phyloP scores from a whole-genome alignment of 2,797 vertebrate genomes.

The Miichthys miiuy region DNA sequence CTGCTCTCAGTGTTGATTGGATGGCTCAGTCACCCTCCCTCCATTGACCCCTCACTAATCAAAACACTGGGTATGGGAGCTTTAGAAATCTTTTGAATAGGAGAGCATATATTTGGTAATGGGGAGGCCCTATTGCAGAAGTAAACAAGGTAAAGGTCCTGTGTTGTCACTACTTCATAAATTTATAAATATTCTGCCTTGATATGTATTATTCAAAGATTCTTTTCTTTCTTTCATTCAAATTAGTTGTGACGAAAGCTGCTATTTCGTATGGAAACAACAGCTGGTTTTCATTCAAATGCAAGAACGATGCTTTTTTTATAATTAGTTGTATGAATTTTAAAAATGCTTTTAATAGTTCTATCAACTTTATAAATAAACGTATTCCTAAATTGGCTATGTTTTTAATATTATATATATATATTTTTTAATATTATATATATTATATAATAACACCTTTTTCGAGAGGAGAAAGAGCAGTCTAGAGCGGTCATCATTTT shows the following conservation, averaged over 20 bases:
- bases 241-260: not conserved
- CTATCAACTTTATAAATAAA: not conserved
- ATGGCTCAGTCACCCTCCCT: conserved; percentile 53
- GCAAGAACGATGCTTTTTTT: not conserved
- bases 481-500: not conserved
- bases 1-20: conserved; percentile 77
- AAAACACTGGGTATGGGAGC: conserved; percentile 51
- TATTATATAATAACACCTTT: too few species aligned
- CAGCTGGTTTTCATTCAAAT: not conserved
- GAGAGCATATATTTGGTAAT: not conserved
- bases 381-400: not conserved
- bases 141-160: not conserved
- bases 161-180: too few species aligned
- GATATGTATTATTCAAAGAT: not conserved
- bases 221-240: conserved; percentile 10
- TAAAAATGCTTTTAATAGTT: not conserved
- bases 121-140: not conserved
- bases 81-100: conserved; percentile 1
- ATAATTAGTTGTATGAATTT: not conserved
- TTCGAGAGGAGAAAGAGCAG: not conserved
- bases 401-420: too few species aligned
- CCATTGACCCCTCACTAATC: conserved; percentile 49
- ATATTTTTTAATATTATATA: too few species aligned
- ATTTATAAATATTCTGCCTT: not conserved
- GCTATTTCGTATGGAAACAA: not conserved